phyloP scores from a whole-genome alignment of 2,113 vertebrate genomes.

The Bolborhynchus lineola region DNA sequence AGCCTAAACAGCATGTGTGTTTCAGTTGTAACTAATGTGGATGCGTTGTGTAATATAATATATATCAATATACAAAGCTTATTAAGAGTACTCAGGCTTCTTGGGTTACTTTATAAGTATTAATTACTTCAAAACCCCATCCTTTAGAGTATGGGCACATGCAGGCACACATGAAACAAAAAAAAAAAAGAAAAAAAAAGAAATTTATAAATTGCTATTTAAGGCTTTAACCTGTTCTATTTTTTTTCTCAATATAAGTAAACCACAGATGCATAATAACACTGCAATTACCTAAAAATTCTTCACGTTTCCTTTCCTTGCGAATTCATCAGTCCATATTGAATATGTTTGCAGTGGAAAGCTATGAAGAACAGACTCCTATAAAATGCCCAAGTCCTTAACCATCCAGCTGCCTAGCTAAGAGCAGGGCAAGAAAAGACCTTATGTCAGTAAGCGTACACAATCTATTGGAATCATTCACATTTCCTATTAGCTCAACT shows the following conservation, averaged over 20 bases:
- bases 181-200: neutral
- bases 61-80: neutral
- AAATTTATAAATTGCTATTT: neutral
- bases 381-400: neutral
- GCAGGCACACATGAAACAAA: accelerated
- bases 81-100: neutral
- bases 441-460: neutral
- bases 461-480: neutral
- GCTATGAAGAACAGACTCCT: neutral
- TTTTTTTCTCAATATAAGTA: neutral
- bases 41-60: neutral
- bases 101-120: neutral
- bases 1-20: neutral
- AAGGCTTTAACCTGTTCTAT: neutral
- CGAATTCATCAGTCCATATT: neutral
- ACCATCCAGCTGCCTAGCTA: neutral
- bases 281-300: neutral
- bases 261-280: neutral
- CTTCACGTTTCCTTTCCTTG: neutral
- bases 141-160: neutral
- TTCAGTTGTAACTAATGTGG: neutral
- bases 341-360: neutral
- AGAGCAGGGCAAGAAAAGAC: neutral
- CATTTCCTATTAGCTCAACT: neutral
- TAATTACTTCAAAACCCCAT: neutral